Conservation (phyloP, 2,888 invertebrate species). For the Parochlus steinenii region DNA sequence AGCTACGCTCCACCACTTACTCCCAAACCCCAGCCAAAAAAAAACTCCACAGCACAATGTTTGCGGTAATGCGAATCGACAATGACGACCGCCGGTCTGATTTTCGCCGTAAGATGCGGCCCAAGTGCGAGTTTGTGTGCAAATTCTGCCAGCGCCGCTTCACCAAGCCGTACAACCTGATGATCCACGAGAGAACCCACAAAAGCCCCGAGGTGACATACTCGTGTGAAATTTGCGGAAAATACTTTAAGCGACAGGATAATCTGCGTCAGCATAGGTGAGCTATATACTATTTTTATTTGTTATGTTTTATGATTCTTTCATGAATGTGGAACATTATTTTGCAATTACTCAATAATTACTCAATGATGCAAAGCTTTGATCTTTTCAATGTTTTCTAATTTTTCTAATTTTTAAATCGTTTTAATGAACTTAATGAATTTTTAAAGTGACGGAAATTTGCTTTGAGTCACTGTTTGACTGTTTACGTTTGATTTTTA, state of each 20-base stretch:
- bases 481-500: too few species aligned
- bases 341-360: not conserved
- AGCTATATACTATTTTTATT: conserved; percentile 18
- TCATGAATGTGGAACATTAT: not conserved
- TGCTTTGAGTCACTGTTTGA: too few species aligned
- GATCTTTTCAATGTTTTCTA: too few species aligned
- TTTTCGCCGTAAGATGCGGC: conserved; percentile 75
- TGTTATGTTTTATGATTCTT: not conserved
- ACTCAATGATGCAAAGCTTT: too few species aligned
- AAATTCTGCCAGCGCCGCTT: conserved; percentile 95
- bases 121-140: conserved; percentile 97
- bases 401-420: too few species aligned
- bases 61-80: conserved; percentile 81
- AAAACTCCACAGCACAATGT: conserved; percentile 44
- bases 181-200: conserved; percentile 97
- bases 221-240: conserved; percentile 94
- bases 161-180: conserved; percentile 95
- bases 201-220: conserved; percentile 92
- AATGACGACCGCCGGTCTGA: conserved; percentile 71
- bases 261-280: conserved; percentile 89
- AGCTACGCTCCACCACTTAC: too few species aligned
- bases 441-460: too few species aligned
- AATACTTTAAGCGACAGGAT: conserved; percentile 95
- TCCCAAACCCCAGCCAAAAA: conserved; percentile 3
- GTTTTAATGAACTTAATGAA: too few species aligned